Conservation (phyloP, 2,888 invertebrate genomes). For the Eupithecia subfuscata region DNA sequence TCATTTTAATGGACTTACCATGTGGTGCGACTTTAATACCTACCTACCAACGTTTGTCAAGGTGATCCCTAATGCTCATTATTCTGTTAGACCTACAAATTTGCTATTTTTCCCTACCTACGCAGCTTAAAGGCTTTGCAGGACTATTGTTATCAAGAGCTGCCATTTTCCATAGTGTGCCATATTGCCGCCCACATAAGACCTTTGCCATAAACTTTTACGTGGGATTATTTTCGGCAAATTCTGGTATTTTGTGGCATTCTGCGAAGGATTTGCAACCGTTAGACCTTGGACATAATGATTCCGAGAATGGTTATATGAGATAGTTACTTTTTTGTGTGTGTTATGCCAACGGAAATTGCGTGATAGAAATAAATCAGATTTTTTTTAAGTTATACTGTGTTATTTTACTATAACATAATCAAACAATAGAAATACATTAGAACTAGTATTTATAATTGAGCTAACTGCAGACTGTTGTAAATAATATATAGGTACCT, state of each 20-base stretch:
- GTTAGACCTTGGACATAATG: background rate
- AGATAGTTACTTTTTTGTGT: background rate
- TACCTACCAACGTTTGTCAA: no score
- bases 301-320: background rate
- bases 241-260: conserved; percentile 3
- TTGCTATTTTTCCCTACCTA: background rate
- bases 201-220: conserved; percentile 27
- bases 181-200: conserved; percentile 21
- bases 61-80: background rate
- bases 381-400: no score
- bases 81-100: background rate
- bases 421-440: no score
- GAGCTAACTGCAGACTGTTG: no score
- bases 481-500: no score
- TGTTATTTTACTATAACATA: no score
- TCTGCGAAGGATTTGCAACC: background rate
- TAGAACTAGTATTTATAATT: no score
- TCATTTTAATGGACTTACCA: no score
- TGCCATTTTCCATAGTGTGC: conserved; percentile 1
- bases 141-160: background rate
- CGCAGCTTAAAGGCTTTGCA: background rate
- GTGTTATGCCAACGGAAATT: no score
- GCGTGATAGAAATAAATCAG: no score
- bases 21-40: no score
- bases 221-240: conserved; percentile 18